Evolutionary conservation across 2,888 invertebrate genomes (phyloP), one percentile per base, ranked within the genome.

Genomic region (Papilio gigon): DNA sequence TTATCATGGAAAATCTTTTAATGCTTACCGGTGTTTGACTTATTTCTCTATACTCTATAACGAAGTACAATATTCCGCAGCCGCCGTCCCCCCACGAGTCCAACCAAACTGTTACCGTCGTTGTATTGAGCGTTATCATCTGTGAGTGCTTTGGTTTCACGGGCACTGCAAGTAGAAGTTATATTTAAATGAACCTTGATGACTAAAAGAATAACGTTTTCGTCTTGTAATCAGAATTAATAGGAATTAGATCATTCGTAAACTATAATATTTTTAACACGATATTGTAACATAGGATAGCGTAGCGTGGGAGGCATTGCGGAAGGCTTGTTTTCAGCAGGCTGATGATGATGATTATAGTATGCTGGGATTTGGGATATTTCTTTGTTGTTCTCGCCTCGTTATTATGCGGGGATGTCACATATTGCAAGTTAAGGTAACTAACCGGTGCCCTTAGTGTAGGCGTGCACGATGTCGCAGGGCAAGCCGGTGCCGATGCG

Each of bases 31-130:
- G 92, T 12, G 94, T 91, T 73, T 95, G 94, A 50, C 93, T 93
- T 60, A 93, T 93, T 68, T 94, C 93, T 70, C 94, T 89, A 80
- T 97, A 97, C 82, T 97, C 97, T 47, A 97, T 94, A 74, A 96
- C 95, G 80, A 97, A 97, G 87, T 96, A 96, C 9, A 96, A 93
- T 73, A 97, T 97, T 2, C 97, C 97, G 80, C 97, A 97, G 25
- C 97, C 97, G 0, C 97, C 97, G 78, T 97, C 97, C 42, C 96
- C 96, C 97, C 97, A 97, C 0, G 96, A 95, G 84, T 97, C 96
- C 74, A 97, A 86, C 95, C 97, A 97, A 27, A 97, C 94, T 0
- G 96, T 96, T 65, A 97, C 96, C 68, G 96, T 96, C 0, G 97
- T 97, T 0, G 97, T 95, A 83, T 97, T 97, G 77, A 96, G 94